Evolutionary conservation across 2,888 invertebrate species (phyloP), one percentile per base, ranked within the genome.

Genomic region (Drosophila formosana): DNA sequence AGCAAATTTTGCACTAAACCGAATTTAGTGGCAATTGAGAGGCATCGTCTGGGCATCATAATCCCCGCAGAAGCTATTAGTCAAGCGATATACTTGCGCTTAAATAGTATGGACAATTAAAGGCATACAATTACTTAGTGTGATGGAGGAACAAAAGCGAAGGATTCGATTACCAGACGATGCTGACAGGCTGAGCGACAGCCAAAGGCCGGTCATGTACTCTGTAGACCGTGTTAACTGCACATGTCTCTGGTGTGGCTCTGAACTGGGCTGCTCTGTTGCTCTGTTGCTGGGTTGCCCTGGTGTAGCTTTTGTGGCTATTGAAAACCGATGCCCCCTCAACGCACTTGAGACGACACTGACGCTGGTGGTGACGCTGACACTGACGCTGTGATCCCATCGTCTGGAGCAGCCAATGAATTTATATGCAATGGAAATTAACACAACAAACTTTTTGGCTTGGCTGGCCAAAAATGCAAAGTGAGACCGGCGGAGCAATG

Each of bases 391-490:
- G 55, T 56, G 66, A 57, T 60, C 56, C 60, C 65, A 34, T 39
- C 46, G 66, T 74, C 71, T 75, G 63, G 61, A 72, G 66, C 69
- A 70, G 55, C 63, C 62, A 68, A 81, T 79, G 83, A 83, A 79
- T 81, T 81, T 79, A 75, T 77, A 77, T 83, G 70, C 84, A 83
- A 75, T 86, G 81, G 63, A 83, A 83, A 83, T 86, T 69, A 86
- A 86, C 84, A 83, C 82, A 86, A 74, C 81, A 83, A 83, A 86
- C 80, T 83, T 81, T 86, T 83, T 70, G 75, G 79, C 74, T 82
- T 79, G 83, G 39, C 66, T 74, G 77, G 49, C 67, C 79, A 67
- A 60, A 69, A 50, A 25, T 13, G 26, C 76, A 39, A n/a, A 41
- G 28, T 25, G 43, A 39, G 11, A 41, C 1, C 9, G 23, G 30